Conservation (phyloP, 2,113 vertebrate genomes). For the Pampusana beccarii region DNA sequence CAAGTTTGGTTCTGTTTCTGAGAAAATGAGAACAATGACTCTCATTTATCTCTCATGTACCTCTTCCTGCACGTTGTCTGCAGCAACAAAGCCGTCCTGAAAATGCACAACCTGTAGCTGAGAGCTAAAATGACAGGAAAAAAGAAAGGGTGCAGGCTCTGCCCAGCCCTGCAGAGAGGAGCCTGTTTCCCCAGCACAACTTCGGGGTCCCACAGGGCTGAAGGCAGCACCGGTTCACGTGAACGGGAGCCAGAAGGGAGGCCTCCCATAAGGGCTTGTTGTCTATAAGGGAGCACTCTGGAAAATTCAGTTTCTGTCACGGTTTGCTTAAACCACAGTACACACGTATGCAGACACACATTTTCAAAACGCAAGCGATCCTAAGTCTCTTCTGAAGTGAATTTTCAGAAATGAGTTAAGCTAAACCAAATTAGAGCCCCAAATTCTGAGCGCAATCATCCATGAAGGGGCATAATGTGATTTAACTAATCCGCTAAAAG, state of each 20-base stretch:
- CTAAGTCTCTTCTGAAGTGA: background rate
- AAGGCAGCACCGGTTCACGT: background rate
- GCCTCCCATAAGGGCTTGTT: background rate
- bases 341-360: background rate
- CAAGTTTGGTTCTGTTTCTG: slow-evolving; percentile 19
- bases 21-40: slow-evolving; percentile 57
- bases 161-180: background rate
- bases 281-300: background rate
- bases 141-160: rapidly evolving
- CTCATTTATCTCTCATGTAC: background rate
- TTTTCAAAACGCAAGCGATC: background rate
- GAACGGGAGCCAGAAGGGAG: background rate
- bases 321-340: background rate
- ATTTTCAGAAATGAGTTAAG: background rate
- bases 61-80: background rate
- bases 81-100: background rate
- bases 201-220: background rate
- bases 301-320: background rate
- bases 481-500: slow-evolving; percentile 24
- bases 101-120: background rate
- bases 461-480: background rate
- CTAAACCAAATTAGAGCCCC: background rate
- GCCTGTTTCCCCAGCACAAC: background rate
- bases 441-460: background rate
- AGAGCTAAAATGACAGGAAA: background rate